These are phyloP conservation scores for Liasis olivaceus DNA, from an alignment of 2,797 vertebrate species.

Conservation along the genomic window DNA sequence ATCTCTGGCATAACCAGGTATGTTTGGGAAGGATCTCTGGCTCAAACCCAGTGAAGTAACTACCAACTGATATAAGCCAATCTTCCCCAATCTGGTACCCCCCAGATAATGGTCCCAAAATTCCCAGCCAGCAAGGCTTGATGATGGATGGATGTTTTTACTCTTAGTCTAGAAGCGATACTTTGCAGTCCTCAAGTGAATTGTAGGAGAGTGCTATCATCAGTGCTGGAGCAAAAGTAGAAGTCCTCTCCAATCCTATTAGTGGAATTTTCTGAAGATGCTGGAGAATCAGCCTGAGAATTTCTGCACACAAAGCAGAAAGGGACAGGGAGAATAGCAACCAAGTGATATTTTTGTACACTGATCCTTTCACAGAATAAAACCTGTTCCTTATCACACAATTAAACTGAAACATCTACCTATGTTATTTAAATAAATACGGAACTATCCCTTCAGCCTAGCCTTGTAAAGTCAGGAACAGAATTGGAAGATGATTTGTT, in stretches of 20 bases:
- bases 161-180: not conserved
- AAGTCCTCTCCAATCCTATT: not conserved
- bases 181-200: not conserved
- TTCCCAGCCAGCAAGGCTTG: not conserved
- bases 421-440: not conserved
- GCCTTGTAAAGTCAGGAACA: not conserved
- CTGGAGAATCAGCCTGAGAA: not conserved
- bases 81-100: not conserved
- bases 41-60: not conserved
- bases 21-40: not conserved
- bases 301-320: not conserved
- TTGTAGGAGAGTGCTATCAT: not conserved
- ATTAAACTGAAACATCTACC: not conserved
- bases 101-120: not conserved
- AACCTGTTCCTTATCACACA: not conserved
- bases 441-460: not conserved
- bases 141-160: not conserved
- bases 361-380: not conserved
- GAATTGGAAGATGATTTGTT: slow-evolving; percentile 20
- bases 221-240: not conserved
- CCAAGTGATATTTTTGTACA: not conserved
- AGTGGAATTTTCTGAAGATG: not conserved
- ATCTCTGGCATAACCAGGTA: not conserved
- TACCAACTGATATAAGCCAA: not conserved
- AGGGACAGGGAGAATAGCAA: not conserved